Evolutionary conservation across 2,113 vertebrate species (phyloP), one percentile per base, ranked within the genome.

Genomic region (Junco hyemalis): DNA sequence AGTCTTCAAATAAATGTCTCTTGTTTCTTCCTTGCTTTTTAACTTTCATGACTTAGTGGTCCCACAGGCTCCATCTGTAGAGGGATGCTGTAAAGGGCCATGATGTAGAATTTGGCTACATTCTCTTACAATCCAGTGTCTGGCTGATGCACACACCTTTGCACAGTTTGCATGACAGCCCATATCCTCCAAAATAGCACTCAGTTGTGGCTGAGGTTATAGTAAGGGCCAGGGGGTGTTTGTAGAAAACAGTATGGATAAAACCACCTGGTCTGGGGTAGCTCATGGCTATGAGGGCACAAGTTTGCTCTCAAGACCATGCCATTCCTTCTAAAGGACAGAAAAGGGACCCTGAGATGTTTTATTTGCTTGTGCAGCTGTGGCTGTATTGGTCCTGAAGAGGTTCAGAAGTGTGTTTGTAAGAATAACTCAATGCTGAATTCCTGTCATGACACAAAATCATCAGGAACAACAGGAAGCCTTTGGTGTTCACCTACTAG

Each of bases 21-120:
- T 81, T 86, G 28, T 83, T 92, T 89, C 65, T 85, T 70, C 47
- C 45, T 90, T 79, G 17, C 28, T 81, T 89, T 93, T 91, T 69
- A 81, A 76, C 36, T 89, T 90, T 28, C 16, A 18, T 8, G 5
- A 69, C 18, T 76, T 51, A 87, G 35, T 76, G 70, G 57, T 95
- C 48, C 40, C 53, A 59, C 12, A 42, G 68, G 42, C 22, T 78
- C 56, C n/a, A 38, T 80, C 64, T 77, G 29, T 29, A 63, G 26
- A 79, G 54, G 11, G n/a, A 35, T 25, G 28, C 22, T 54, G 42
- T 50, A 63, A 81, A 84, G 21, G 19, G 6, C 9, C 23, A 23
- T 59, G 35, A 81, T 74, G 91, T 71, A 81, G 60, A 33, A 50
- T 70, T 86, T 91, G 72, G 50, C 36, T 65, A 45, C 44, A 45